phyloP scores from a whole-genome alignment of 2,888 invertebrate genomes.

The Drosophila pegasa region DNA sequence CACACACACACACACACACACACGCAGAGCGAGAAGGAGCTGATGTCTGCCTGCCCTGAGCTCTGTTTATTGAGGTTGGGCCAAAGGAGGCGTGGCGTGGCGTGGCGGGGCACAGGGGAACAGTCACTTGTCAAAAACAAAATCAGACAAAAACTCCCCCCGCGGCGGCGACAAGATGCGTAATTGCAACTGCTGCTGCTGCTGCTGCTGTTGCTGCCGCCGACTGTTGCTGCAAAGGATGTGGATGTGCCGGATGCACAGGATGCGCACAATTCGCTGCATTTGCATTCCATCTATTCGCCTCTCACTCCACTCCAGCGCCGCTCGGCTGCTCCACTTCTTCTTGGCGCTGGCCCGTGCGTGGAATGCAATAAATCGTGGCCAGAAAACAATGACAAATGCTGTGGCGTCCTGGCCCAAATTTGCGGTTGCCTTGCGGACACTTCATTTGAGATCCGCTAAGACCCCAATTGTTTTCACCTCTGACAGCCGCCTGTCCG shows the following conservation, averaged over 20 bases:
- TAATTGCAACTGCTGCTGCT: constrained; percentile 71
- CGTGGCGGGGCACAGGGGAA: constrained; percentile 32
- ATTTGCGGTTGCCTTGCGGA: constrained; percentile 66
- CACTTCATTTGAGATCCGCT: constrained; percentile 71
- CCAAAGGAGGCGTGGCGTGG: background rate
- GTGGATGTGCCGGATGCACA: constrained; percentile 46
- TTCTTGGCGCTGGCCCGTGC: constrained; percentile 18
- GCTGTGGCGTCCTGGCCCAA: constrained; percentile 55
- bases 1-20: constrained; percentile 41
- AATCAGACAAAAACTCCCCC: constrained; percentile 73
- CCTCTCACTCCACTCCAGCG: background rate
- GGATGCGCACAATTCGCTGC: constrained; percentile 70
- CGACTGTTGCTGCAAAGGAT: constrained; percentile 44
- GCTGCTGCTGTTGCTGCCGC: constrained; percentile 53
- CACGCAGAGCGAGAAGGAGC: constrained; percentile 20
- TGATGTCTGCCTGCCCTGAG: constrained; percentile 23
- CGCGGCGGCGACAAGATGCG: constrained; percentile 76
- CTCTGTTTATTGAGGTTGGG: constrained; percentile 11
- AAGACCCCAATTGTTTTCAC: constrained; percentile 35
- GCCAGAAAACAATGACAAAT: constrained; percentile 78
- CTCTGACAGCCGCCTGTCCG: constrained; percentile 57
- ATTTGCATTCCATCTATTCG: constrained; percentile 49
- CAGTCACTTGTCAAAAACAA: constrained; percentile 81
- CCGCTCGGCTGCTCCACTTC: background rate
- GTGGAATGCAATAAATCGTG: constrained; percentile 73